Base-by-base conservation (phyloP, 2,113 vertebrate species). In the Sinocyclocheilus anophthalmus region DNA sequence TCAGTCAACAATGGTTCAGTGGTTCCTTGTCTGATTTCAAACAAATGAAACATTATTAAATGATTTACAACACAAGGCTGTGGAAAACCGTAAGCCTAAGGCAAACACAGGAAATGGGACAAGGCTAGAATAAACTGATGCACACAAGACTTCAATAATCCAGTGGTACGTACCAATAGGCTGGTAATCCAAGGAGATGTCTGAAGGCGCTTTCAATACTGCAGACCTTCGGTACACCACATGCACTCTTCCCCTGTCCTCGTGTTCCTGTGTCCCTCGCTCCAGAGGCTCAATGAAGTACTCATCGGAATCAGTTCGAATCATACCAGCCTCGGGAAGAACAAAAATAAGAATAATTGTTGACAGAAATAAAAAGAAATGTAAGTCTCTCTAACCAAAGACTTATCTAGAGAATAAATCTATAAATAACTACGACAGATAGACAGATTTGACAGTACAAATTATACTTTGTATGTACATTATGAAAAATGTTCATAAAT, bases 251-350 rank as follows among this genome's bases (percentile, higher is more conserved):
- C 98, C 98, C 69, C 92, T 94, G 76, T 97, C 96, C 92, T 99
- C 97, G 33, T 97, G 94, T 91, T 96, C 95, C 86, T 98, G 97
- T 63, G 96, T 95, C 0, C 97, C 98, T 91, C 94, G 95, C 91
- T 98, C 97, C 94, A 99, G 92, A 8, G 98, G 98, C 91, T 99
- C 98, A 48, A 99, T 99, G 94, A 99, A 98, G 94, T 97, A 99
- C 59, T 99, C 98, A 33, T 99, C 98, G 7, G 95, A 92, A 86
- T 97, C 96, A 0, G 96, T 97, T 87, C 96, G 96, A 90, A 99
- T 99, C 96, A 99, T 98, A 80, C 98, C 98, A 87, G 98, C 97
- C 98, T 99, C 92, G 78, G 87, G 81, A 48, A 48, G 88, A 69
- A 92, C 57, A 92, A 61, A 86, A 73, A 50, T 61, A 88, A 89